These are phyloP conservation scores for Aplysina aerophoba DNA, from an alignment of 37 sponge, comb jelly and placozoan species.

Conservation along the genomic window DNA sequence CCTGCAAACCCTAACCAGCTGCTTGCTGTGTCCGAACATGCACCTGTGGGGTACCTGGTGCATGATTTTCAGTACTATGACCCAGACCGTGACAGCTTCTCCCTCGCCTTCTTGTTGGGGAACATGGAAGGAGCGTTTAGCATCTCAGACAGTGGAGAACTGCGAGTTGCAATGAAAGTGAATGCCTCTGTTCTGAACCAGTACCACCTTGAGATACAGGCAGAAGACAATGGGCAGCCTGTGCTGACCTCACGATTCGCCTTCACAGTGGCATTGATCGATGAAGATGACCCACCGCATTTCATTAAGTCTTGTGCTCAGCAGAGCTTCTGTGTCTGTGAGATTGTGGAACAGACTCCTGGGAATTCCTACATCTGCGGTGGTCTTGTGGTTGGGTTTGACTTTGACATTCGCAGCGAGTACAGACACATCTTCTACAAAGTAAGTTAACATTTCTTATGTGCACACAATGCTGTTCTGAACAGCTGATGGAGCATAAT, in stretches of 20 bases:
- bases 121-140: background rate
- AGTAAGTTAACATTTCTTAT: background rate
- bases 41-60: background rate
- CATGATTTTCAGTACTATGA: conserved; percentile 9
- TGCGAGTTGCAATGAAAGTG: background rate
- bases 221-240: background rate
- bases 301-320: conserved; percentile 6
- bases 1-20: background rate
- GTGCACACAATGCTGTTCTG: too few species aligned
- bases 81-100: background rate
- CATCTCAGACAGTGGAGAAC: background rate
- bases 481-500: too few species aligned
- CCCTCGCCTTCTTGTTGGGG: background rate
- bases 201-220: background rate
- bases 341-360: background rate
- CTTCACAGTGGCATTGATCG: background rate
- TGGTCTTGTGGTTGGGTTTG: conserved; percentile 1
- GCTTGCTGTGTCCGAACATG: background rate
- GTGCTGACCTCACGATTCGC: background rate
- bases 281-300: conserved; percentile 5
- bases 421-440: conserved; percentile 17
- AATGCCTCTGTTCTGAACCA: background rate
- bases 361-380: background rate
- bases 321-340: background rate
- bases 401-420: conserved; percentile 13